Base-by-base conservation (phyloP, 2,797 vertebrate genomes). In the Sebastes matsubarae region DNA sequence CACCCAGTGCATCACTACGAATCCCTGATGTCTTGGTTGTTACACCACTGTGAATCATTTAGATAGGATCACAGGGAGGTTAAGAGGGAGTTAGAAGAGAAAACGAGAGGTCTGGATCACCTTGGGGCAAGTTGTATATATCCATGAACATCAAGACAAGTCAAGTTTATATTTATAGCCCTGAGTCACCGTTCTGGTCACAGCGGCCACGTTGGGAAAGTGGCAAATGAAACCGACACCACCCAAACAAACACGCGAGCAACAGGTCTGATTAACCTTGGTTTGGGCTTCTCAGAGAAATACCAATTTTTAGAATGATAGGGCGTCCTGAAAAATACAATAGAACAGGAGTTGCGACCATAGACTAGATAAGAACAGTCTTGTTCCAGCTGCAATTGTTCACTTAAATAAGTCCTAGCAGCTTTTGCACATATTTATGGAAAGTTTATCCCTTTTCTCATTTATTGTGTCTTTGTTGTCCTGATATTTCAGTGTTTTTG, bases 21-120 rank as follows among this genome's bases (percentile, higher is more conserved):
- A 36, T 63, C 79, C 81, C 60, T 36, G 36, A 68, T 77, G 80
- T 65, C 72, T 77, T 61, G 81, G 55, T 87, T 70, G 20, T 75
- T 84, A 68, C 70, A 77, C 79, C 30, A 6, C 70, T 63, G 52
- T 73, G 72, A 83, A 73, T 22, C 74, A 77, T 87, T 86, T 74
- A 73, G 72, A 68, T 46, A 16, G 78, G 84, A 75, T 83, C 80
- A 82, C 50, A 32, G 52, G 30, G 68, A 85, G 87, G 86, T 83
- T 88, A 83, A 87, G 66, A 57, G 84, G 71, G 50, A 77, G 55
- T 81, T 78, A 81, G 50, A 34, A 42, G 52, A 58, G 27, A 75
- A 84, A 78, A 74, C 5, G 64, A 63, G 66, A 81, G 71, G 57
- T 79, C 75, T 75, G 75, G 69, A 76, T 79, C 69, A 83, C 85